Evolutionary conservation across 2,888 invertebrate genomes (phyloP), one percentile per base, ranked within the genome.

Genomic region (Polydesmus complanatus): DNA sequence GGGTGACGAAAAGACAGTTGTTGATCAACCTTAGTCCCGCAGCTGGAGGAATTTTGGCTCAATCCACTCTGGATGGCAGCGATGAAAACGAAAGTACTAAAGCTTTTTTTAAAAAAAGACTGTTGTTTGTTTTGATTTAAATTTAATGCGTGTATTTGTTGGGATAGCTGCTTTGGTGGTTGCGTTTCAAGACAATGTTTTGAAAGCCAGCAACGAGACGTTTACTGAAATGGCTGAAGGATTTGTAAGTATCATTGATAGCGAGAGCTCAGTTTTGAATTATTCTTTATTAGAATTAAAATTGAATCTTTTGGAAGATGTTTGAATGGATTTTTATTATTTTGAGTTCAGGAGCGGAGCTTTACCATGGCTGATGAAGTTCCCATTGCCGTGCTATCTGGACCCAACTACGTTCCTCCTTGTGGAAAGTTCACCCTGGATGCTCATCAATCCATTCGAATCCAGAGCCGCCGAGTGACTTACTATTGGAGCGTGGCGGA

Each of bases 1-100:
- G 68, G 68, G 66, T 67, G 3, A 66, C 68, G 25, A 68, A 68
- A 59, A 63, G 63, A 11, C 68, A 68, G 64, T 66, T 61, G 61
- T n/a, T 61, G 50, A 48, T 51, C 48, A 56, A 1, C 5, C 18
- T 61, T 18, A 50, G 58, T 11, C 25, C 19, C 8, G n/a, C n/a
- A n/a, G n/a, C n/a, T n/a, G n/a, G n/a, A n/a, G n/a, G n/a, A n/a
- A n/a, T n/a, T n/a, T 18, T 14, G 2, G 2, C 23, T 11, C 27
- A 21, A 5, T 37, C 14, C 14, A 8, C 37, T 37, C 14, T 37
- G 14, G 37, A 37, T 37, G 5, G 5, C 14, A 37, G 14, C 14
- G 37, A 14, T 8, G 14, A 37, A 37, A 37, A 37, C 37, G 37
- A 37, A 37, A 37, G 5, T 37, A 37, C 37, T 37, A 37, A 37